A percentile compares a stretch with the other conserved stretches of the same genome.
These are phyloP conservation scores for Drosophila watanabei DNA, from an alignment of 1,140 invertebrate genomes.

Conservation along the genomic window DNA sequence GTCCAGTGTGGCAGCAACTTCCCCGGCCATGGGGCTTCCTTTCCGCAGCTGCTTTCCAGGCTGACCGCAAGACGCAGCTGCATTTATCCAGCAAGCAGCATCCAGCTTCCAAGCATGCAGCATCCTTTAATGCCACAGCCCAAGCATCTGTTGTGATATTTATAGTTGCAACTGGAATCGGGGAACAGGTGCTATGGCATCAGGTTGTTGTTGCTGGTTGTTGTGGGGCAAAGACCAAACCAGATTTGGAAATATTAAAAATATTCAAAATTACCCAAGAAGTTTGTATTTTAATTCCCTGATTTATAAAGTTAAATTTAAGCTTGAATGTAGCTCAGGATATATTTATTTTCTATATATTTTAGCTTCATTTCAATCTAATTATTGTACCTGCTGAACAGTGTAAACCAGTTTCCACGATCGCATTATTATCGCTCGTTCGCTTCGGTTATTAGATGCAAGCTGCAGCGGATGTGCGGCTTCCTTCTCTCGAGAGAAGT, in stretches of 20 bases:
- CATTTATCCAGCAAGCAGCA: slow-evolving; percentile 53
- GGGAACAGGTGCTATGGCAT: slow-evolving; percentile 76
- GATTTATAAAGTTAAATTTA: background rate
- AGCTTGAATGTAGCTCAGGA: background rate
- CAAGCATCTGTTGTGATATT: slow-evolving; percentile 80
- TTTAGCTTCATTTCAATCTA: background rate
- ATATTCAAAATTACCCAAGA: background rate
- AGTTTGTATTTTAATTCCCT: background rate
- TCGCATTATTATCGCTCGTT: slow-evolving; percentile 69
- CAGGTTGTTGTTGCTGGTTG: slow-evolving; percentile 11
- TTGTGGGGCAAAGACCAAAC: background rate
- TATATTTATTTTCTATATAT: background rate
- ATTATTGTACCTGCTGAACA: slow-evolving; percentile 11
- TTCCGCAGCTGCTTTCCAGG: slow-evolving; percentile 57
- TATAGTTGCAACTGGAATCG: slow-evolving; percentile 69
- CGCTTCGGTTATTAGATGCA: slow-evolving; percentile 75
- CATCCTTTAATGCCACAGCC: slow-evolving; percentile 81
- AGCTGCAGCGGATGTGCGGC: slow-evolving; percentile 79
- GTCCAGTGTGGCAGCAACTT: slow-evolving; percentile 49
- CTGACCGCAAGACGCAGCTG: slow-evolving; percentile 64
- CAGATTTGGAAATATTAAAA: slow-evolving; percentile 1
- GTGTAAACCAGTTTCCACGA: slow-evolving; percentile 58
- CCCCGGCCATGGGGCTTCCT: slow-evolving; percentile 77
- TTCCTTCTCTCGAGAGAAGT: slow-evolving; percentile 50
- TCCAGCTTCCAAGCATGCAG: slow-evolving; percentile 40